Conservation (phyloP, 2,888 invertebrate species). For the Melikaiella ostensackeni region DNA sequence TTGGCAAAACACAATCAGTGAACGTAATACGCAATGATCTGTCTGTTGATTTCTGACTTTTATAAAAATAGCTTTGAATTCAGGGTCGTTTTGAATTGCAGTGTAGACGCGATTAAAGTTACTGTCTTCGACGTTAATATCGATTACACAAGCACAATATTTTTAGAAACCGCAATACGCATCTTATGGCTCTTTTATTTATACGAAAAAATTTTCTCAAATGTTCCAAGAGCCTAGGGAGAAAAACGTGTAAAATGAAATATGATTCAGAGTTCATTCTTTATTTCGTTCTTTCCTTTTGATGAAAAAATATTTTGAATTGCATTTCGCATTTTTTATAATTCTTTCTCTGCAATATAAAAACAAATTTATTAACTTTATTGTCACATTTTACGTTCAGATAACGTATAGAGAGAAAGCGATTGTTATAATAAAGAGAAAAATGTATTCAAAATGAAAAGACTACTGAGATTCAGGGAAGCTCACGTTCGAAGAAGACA, state of each 20-base stretch:
- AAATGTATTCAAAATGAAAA: not conserved
- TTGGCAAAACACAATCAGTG: slow-evolving; percentile 29
- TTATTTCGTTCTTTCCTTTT: not conserved
- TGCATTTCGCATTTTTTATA: not conserved
- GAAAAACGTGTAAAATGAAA: slow-evolving; percentile 14
- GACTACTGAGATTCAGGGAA: slow-evolving; percentile 5
- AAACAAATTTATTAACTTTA: no score
- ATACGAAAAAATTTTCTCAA: not conserved
- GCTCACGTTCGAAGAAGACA: slow-evolving; percentile 19
- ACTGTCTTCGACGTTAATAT: slow-evolving; percentile 19
- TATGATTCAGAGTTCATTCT: not conserved
- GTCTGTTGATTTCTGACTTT: slow-evolving; percentile 23
- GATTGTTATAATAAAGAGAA: not conserved
- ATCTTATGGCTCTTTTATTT: slow-evolving; percentile 16
- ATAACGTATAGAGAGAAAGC: not conserved
- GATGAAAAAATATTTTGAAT: not conserved
- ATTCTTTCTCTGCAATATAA: not conserved
- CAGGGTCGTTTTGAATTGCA: slow-evolving; percentile 10
- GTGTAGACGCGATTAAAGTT: slow-evolving; percentile 20
- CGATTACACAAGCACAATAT: slow-evolving; percentile 31
- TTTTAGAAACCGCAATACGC: slow-evolving; percentile 14
- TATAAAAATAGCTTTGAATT: slow-evolving; percentile 30
- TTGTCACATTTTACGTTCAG: not conserved
- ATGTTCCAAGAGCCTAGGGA: not conserved
- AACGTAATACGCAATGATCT: not conserved